Conservation (phyloP, 2,797 vertebrate genomes). For the Phaenicophaeus curvirostris region DNA sequence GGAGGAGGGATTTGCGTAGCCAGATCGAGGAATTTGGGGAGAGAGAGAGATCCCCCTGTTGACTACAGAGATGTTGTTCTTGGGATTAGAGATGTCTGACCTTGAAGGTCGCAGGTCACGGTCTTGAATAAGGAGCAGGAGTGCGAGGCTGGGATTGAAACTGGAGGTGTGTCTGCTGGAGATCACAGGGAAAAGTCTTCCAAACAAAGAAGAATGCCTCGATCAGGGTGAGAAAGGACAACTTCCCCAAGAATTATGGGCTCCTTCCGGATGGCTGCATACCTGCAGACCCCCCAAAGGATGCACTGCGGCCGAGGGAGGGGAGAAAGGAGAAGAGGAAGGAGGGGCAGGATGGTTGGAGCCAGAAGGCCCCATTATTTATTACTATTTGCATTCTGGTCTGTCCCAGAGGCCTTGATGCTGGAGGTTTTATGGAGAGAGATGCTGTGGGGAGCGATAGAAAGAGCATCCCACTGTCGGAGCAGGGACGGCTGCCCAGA, state of each 20-base stretch:
- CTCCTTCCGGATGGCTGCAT: background rate
- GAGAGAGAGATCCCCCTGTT: background rate
- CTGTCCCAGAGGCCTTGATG: background rate
- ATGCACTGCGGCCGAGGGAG: background rate
- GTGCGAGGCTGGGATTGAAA: background rate
- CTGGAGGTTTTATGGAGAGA: background rate
- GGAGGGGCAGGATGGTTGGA: background rate
- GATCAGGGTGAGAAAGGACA: background rate
- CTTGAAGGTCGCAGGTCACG: conserved; percentile 56
- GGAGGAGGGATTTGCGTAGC: background rate
- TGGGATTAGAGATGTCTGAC: conserved; percentile 56
- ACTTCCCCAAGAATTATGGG: background rate
- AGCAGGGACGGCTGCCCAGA: background rate
- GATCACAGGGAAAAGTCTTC: conserved; percentile 7
- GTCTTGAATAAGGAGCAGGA: conserved; percentile 41
- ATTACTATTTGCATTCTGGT: background rate
- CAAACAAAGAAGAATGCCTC: background rate
- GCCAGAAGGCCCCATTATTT: conserved; percentile 19
- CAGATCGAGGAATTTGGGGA: background rate
- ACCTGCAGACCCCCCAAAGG: conserved; percentile 28
- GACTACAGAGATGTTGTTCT: conserved; percentile 46
- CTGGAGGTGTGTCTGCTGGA: conserved; percentile 25
- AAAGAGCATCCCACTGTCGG: background rate
- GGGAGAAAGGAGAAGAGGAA: background rate
- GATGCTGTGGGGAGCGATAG: background rate